These are phyloP conservation scores for Eremophila alpestris DNA, from an alignment of 2,797 vertebrate species.

Conservation along the genomic window DNA sequence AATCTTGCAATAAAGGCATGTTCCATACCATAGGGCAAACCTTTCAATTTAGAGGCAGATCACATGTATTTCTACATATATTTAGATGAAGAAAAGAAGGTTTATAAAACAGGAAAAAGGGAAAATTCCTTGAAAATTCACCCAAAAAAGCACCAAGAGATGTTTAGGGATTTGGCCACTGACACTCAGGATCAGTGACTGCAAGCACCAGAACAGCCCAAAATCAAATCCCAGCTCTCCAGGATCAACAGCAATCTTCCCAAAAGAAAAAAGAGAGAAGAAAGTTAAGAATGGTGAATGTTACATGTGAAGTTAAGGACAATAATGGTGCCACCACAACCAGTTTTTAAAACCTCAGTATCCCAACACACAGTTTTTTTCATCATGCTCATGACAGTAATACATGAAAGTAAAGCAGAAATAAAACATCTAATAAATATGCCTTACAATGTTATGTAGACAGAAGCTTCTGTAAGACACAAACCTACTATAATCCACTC, in stretches of 20 bases:
- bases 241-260: background rate
- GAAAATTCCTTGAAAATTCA: background rate
- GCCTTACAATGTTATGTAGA: background rate
- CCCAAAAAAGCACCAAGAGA: fast-evolving
- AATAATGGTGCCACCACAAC: background rate
- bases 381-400: background rate
- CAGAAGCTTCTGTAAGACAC: background rate
- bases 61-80: background rate
- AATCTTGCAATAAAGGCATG: background rate
- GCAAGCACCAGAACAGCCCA: background rate
- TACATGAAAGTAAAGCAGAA: background rate
- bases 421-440: background rate
- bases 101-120: background rate
- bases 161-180: background rate
- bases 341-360: background rate
- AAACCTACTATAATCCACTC: background rate
- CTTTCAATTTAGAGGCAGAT: background rate
- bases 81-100: background rate
- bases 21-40: background rate
- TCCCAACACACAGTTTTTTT: background rate
- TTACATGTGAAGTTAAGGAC: background rate
- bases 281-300: background rate
- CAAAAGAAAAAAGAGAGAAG: background rate
- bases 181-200: background rate
- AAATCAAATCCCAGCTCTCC: background rate